Base-by-base conservation (phyloP, 2,888 invertebrate species). In the Cantharis rufa region DNA sequence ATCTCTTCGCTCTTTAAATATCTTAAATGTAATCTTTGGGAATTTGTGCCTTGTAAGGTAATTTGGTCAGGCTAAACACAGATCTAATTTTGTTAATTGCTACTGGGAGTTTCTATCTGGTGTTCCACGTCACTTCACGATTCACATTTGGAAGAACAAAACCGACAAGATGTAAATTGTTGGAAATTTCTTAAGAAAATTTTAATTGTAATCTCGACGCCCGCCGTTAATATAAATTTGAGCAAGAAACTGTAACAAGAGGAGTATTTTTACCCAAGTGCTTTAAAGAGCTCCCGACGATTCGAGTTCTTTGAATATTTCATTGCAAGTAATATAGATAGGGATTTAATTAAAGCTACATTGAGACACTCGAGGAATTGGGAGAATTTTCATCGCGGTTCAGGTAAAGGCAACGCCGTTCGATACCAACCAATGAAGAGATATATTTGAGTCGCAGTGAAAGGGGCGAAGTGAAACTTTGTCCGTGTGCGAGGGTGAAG, bases 81-180 rank as follows among this genome's bases (percentile, higher is more conserved):
- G 82, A 84, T 84, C 83, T 84, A 85, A 86, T 86, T 85, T 83
- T 80, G 81, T 82, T 85, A 85, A 85, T 85, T 85, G 84, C 82
- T 78, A 80, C 74, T 77, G 80, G 72, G 80, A 80, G 80, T 76
- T 70, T 81, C 80, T 78, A 75, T 75, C 75, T 74, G 73, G 75
- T 73, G 16, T 78, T 80, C 71, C 72, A 72, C 73, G 70, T 73
- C 75, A 75, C 79, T 77, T 73, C 72, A 68, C 76, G 48, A 48
- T 48, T 48, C 48, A 48, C 48, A 48, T 48, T 48, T 48, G n/a
- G 48, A 48, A 48, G 48, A 48, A 48, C 48, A 48, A 48, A 48
- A 48, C 48, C 48, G 48, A 48, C 48, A 48, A 48, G 48, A 48
- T 48, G 48, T 48, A 48, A n/a, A n/a, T 48, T n/a, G 48, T 48